Evolutionary conservation across 2,113 vertebrate species (phyloP).

Genomic region (Rhinolophus ferrumequinum): DNA sequence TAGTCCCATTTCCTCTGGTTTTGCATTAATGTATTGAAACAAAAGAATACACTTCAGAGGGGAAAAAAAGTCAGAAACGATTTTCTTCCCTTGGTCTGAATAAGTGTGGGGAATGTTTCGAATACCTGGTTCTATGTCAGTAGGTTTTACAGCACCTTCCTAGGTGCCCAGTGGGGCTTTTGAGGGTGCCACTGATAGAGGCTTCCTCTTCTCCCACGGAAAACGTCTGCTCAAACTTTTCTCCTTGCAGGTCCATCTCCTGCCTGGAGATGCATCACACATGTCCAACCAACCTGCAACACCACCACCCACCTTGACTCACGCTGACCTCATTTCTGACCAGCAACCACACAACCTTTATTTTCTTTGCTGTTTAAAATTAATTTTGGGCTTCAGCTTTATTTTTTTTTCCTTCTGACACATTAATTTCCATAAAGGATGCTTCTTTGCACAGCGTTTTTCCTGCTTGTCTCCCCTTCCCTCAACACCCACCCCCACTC

Average conservation of each 20-base stretch:
- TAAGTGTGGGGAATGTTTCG: no score
- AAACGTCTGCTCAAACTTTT: background rate
- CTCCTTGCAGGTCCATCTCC: no score
- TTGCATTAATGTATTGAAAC: background rate
- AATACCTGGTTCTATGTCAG: no score
- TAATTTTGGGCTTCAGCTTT: background rate
- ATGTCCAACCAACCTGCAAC: rapidly evolving
- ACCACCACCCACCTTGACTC: no score
- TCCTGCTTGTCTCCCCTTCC: background rate
- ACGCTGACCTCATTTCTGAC: background rate
- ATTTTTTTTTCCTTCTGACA: background rate
- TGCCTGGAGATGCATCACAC: background rate
- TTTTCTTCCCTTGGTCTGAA: background rate
- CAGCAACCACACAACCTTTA: background rate
- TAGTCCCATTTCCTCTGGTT: background rate
- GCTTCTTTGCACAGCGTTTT: background rate
- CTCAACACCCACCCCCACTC: rapidly evolving
- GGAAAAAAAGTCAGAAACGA: background rate
- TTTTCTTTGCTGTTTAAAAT: slow-evolving; percentile 37
- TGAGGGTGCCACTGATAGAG: background rate
- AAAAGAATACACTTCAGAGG: background rate
- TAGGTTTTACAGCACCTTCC: background rate
- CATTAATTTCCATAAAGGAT: slow-evolving; percentile 59
- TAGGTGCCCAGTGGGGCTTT: background rate
- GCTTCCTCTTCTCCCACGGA: background rate